Evolutionary conservation across 1,140 invertebrate species (phyloP), one percentile per base, ranked within the genome.

Genomic region (Drosophila pachea): DNA sequence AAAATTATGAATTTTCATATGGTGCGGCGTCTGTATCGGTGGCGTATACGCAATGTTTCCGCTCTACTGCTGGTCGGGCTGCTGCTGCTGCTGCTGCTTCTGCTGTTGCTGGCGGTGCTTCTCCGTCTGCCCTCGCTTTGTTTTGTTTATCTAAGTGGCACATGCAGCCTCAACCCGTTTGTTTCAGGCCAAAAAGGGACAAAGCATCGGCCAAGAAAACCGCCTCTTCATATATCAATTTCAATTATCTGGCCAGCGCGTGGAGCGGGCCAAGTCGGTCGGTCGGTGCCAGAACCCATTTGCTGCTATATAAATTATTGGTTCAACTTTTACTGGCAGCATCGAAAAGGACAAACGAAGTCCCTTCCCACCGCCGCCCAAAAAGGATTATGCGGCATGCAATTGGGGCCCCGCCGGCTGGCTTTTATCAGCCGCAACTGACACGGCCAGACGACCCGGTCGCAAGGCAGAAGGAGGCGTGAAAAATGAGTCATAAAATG

Each of bases 401-500:
- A 77, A 78, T 77, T 74, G 70, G 67, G 67, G 69, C 62, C 36
- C 58, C 63, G 36, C 8, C 14, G 11, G 40, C 62, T 77, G 78
- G 66, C 81, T 84, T 84, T 84, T 84, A 86, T 84, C 79, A 84
- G 79, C 71, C 76, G 58, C 72, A 66, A 68, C 68, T 86, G 79
- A 86, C 79, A 86, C 63, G 58, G 68, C 54, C 79, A 79, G 81
- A 45, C 45, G 81, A 42, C 40, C n/a, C 9, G 5, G 33, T 16
- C 11, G 11, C 40, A n/a, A 12, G 22, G 11, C 42, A 50, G 14
- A 47, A 50, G 60, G 22, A 76, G 79, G 76, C 81, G 76, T 84
- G 81, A 84, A 84, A 84, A 84, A 84, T 84, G 81, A 84, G 73
- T 76, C 81, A 84, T 84, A 84, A 84, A 84, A 84, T 84, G 81